Conservation (phyloP, 2,888 invertebrate genomes). For the Hermaeophaga mercurialis region DNA sequence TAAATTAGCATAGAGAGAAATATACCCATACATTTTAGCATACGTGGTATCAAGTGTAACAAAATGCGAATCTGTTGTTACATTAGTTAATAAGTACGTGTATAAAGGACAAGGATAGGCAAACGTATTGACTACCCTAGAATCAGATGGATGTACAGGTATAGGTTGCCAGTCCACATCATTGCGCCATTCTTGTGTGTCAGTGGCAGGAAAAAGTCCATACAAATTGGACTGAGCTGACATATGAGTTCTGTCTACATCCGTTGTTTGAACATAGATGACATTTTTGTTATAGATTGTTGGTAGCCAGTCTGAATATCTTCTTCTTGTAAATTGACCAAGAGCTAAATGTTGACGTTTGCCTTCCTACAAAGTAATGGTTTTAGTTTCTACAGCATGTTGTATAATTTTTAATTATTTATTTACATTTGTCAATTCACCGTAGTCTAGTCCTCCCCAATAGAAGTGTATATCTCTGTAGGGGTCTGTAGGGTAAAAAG, state of each 20-base stretch:
- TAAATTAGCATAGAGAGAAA: slow-evolving; percentile 65
- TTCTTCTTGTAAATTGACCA: slow-evolving; percentile 71
- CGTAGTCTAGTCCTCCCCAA: slow-evolving; percentile 47
- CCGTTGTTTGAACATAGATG: slow-evolving; percentile 70
- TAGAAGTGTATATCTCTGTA: slow-evolving; percentile 13
- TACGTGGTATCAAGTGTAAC: slow-evolving; percentile 61
- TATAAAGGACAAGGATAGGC: slow-evolving; percentile 11
- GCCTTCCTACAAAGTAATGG: slow-evolving; percentile 55
- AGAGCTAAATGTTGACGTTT: slow-evolving; percentile 73
- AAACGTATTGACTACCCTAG: slow-evolving; percentile 51
- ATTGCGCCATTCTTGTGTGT: slow-evolving; percentile 63
- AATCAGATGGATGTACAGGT: slow-evolving; percentile 67
- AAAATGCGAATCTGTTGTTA: slow-evolving; percentile 19
- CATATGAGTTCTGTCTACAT: slow-evolving; percentile 84
- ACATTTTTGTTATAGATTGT: slow-evolving; percentile 58
- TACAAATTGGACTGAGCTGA: slow-evolving; percentile 79
- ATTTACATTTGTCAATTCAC: slow-evolving; percentile 33
- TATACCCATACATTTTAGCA: slow-evolving; percentile 64
- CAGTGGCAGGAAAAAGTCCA: slow-evolving; percentile 69
- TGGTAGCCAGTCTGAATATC: slow-evolving; percentile 66
- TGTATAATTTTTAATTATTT: not conserved
- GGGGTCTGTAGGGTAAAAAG: slow-evolving; percentile 25
- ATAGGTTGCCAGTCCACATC: slow-evolving; percentile 72
- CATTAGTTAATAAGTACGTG: not conserved
- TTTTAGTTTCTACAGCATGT: not conserved